phyloP scores from a whole-genome alignment of 2,797 vertebrate species.

The Galaxias olidus region DNA sequence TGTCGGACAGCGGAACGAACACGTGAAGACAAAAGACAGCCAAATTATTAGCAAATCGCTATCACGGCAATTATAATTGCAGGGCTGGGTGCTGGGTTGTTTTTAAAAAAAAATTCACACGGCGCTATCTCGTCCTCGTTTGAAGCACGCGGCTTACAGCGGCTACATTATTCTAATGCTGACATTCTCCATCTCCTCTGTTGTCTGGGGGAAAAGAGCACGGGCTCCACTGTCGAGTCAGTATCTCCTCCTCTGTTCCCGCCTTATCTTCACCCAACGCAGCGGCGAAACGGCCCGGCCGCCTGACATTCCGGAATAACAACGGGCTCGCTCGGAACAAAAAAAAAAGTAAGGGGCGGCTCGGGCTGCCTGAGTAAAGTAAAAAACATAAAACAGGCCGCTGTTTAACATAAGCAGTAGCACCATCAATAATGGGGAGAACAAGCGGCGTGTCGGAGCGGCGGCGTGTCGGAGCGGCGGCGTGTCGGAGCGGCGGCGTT shows the following conservation, averaged over 20 bases:
- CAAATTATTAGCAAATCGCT: conserved; percentile 53
- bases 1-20: conserved; percentile 29
- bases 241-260: conserved; percentile 31
- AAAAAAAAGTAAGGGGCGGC: too few species aligned
- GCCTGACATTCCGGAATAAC: conserved; percentile 32
- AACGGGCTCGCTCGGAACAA: too few species aligned
- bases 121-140: conserved; percentile 44
- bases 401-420: too few species aligned
- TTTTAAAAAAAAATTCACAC: too few species aligned
- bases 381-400: too few species aligned
- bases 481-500: neutral
- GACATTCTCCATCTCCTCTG: conserved; percentile 54
- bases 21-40: conserved; percentile 45
- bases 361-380: too few species aligned
- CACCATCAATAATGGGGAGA: too few species aligned
- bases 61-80: conserved; percentile 55
- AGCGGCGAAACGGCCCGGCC: conserved; percentile 34
- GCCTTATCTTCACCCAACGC: conserved; percentile 37
- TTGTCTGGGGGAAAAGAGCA: conserved; percentile 35
- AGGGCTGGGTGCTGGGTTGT: conserved; percentile 29
- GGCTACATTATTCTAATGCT: conserved; percentile 59
- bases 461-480: too few species aligned
- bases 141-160: conserved; percentile 42
- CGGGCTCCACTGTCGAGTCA: conserved; percentile 41
- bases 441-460: too few species aligned